Evolutionary conservation across 2,113 vertebrate species (phyloP).

Genomic region (Leiothrix lutea): DNA sequence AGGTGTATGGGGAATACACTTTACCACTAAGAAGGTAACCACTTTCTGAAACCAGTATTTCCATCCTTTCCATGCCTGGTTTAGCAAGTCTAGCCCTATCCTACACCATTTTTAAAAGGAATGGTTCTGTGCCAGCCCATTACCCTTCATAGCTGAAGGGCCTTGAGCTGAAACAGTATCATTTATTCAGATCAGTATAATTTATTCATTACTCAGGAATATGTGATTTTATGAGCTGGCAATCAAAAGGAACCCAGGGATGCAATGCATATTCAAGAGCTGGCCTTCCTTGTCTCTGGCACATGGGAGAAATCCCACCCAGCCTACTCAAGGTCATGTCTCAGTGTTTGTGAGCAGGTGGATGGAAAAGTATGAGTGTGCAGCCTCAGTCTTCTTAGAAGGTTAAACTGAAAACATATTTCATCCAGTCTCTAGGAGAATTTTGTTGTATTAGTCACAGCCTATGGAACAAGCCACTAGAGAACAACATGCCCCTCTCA

Average conservation of each 20-base stretch:
- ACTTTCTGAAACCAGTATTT: neutral
- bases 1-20: neutral
- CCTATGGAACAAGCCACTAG: neutral
- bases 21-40: neutral
- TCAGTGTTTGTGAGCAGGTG: neutral
- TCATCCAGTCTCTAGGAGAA: neutral
- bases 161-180: neutral
- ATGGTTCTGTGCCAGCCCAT: neutral
- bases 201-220: neutral
- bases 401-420: neutral
- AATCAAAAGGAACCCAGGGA: neutral
- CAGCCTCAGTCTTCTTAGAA: neutral
- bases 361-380: neutral
- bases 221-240: neutral
- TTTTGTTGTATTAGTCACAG: neutral
- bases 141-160: neutral
- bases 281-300: neutral
- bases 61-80: neutral
- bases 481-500: neutral
- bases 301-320: neutral
- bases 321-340: neutral
- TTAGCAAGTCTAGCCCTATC: neutral
- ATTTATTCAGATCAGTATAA: slow-evolving; percentile 5
- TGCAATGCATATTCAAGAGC: neutral
- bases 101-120: neutral